A percentile compares a stretch with the other conserved stretches of the same genome.
These are phyloP conservation scores for Amblyopsis hoosieri DNA, from an alignment of 2,797 vertebrate species.

Conservation along the genomic window DNA sequence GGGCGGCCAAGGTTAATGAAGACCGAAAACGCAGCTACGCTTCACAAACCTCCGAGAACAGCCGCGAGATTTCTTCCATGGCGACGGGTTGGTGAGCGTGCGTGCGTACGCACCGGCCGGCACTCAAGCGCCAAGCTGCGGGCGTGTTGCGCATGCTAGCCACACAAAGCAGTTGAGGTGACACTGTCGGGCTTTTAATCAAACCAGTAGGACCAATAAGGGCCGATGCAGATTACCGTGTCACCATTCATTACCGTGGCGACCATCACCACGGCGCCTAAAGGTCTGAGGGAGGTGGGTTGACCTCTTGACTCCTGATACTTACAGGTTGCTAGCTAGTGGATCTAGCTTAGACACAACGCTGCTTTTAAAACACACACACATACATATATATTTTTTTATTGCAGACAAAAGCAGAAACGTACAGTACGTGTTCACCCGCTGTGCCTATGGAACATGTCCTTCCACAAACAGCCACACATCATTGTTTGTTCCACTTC, in stretches of 20 bases:
- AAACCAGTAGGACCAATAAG: constrained; percentile 71
- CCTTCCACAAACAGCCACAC: constrained; percentile 79
- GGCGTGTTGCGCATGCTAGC: constrained; percentile 47
- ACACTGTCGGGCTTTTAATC: constrained; percentile 64
- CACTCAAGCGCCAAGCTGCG: constrained; percentile 7
- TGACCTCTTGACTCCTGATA: constrained; percentile 29
- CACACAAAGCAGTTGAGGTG: constrained; percentile 49
- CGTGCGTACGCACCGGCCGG: constrained; percentile 16
- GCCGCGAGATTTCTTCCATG: constrained; percentile 17
- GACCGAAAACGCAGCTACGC: constrained; percentile 59
- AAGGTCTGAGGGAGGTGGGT: constrained; percentile 10
- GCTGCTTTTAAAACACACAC: neutral
- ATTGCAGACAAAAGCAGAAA: constrained; percentile 11
- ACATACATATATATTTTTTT: constrained; percentile 9
- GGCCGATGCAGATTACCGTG: constrained; percentile 70
- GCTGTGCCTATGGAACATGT: constrained; percentile 69
- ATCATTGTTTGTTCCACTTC: constrained; percentile 80
- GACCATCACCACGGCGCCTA: constrained; percentile 52
- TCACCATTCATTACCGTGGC: constrained; percentile 68
- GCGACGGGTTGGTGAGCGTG: constrained; percentile 8
- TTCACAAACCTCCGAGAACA: constrained; percentile 48
- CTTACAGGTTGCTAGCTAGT: too few species aligned
- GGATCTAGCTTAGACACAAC: neutral
- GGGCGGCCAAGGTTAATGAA: constrained; percentile 64
- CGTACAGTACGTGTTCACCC: constrained; percentile 17